Evolutionary conservation across 2,113 vertebrate species (phyloP).

Genomic region (Pachycephala philippinensis): DNA sequence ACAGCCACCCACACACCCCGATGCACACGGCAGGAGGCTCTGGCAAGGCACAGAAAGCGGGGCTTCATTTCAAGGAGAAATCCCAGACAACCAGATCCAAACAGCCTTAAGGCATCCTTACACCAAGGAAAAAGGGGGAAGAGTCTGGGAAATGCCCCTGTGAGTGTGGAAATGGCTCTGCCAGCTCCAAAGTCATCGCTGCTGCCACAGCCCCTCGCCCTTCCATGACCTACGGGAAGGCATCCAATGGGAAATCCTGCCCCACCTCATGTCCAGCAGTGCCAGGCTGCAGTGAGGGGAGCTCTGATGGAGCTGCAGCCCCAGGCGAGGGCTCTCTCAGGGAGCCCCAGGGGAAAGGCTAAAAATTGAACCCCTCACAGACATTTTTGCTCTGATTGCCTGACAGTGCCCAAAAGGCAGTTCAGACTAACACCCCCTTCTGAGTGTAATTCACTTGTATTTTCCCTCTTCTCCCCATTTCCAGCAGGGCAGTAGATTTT

Average conservation of each 20-base stretch:
- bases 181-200: background rate
- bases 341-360: background rate
- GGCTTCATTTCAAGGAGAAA: background rate
- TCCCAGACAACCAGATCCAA: background rate
- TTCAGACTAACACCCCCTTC: background rate
- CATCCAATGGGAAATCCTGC: background rate
- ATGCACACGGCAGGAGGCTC: background rate
- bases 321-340: background rate
- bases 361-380: background rate
- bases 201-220: background rate
- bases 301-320: background rate
- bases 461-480: background rate
- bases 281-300: background rate
- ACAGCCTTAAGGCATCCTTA: background rate
- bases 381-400: background rate
- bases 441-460: background rate
- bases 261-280: fast-evolving
- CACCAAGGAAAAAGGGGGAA: background rate
- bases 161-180: fast-evolving
- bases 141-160: background rate
- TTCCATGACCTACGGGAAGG: background rate
- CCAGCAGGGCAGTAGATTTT: background rate
- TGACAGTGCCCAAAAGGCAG: background rate
- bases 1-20: background rate
- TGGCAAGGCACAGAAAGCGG: background rate